Base-by-base conservation (phyloP, 2,113 vertebrate genomes). In the Strix uralensis region DNA sequence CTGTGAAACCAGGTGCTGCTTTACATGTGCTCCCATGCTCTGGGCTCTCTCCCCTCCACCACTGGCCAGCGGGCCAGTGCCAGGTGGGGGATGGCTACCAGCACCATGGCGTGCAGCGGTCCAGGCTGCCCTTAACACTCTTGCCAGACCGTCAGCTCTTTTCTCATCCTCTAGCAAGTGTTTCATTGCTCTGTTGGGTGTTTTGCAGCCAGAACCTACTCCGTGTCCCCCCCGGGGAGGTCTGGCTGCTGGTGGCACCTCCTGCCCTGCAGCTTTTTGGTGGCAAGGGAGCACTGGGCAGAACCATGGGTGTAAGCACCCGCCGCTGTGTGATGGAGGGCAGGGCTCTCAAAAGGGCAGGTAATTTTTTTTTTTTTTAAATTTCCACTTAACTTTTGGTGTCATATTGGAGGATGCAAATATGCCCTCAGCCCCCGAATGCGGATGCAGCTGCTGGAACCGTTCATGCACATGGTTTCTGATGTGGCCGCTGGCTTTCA, bases 271-370 rank as follows among this genome's bases (percentile, higher is more conserved):
- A 3, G 51, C 16, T 38, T 15, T 38, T 3, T 38, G 46, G 38
- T 73, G 69, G 18, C 23, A 13, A 8, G 54, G 46, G 29, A 59
- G 44, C 8, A 1, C 26, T 12, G 63, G 79, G 32, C 69, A 44
- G 58, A 40, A 26, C 32, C 3, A 32, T 0, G 17, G 40, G 40
- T 51, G 30, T 32, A 18, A 42, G 13, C 29, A 21, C 47, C 49
- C 5, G 3, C n/a, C 0, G 25, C 51, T 22, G 27, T 15, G 44
- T 0, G 6, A 32, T 2, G 7, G 49, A 32, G 38, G 63, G 29
- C 25, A 30, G 18, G 70, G 49, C 16, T 54, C 30, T 40, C 0
- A 3, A 27, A 34, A 59, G 52, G 25, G 15, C 55, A 52, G 9
- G 47, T 15, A 9, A 15, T 5, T 21, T 30, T 32, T 1, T 14